phyloP scores from a whole-genome alignment of 2,113 vertebrate genomes.

The Anthoscopus minutus region DNA sequence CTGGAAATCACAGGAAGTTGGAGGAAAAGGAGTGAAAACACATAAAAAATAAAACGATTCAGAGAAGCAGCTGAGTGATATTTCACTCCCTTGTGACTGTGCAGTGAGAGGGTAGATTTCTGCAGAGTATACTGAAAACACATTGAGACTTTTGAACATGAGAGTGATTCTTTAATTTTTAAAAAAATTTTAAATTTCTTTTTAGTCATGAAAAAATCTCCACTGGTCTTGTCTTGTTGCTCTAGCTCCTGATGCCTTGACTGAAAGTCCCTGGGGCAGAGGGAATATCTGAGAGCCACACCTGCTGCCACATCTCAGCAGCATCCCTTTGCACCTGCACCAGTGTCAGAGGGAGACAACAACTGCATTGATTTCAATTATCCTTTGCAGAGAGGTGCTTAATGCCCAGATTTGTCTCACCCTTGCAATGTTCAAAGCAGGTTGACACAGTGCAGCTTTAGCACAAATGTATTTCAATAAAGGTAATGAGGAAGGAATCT shows the following conservation, averaged over 20 bases:
- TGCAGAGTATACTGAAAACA: neutral
- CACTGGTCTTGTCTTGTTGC: neutral
- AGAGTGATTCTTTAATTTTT: neutral
- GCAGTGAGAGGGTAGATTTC: neutral
- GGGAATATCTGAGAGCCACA: neutral
- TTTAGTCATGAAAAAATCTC: neutral
- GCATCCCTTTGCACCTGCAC: neutral
- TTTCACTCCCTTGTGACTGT: neutral
- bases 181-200: neutral
- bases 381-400: neutral
- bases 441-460: neutral
- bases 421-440: neutral
- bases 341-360: neutral
- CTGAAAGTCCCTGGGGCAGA: neutral
- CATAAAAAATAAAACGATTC: neutral
- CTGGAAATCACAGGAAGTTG: neutral
- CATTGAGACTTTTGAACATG: neutral
- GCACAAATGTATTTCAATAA: neutral
- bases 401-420: neutral
- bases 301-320: neutral
- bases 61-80: neutral
- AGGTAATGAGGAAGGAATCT: neutral
- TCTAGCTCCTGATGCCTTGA: neutral
- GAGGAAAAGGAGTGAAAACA: neutral
- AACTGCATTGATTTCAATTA: neutral